Conservation (phyloP, 2,113 vertebrate genomes). For the Phodopus roborovskii region DNA sequence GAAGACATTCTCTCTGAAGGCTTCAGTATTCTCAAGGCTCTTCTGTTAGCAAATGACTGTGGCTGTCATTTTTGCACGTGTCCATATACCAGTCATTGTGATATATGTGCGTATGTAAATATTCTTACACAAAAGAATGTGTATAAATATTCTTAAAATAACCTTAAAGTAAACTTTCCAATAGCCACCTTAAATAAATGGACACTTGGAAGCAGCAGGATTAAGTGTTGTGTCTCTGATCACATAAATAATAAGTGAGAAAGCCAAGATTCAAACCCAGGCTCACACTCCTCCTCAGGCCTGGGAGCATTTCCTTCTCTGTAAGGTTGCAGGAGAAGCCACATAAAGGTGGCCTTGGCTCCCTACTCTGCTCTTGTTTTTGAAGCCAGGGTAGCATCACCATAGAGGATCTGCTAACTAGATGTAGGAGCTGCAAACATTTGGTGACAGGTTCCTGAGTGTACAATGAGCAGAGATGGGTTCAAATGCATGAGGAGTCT, state of each 20-base stretch:
- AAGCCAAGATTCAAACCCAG: neutral
- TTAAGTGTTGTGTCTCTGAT: neutral
- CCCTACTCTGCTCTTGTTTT: neutral
- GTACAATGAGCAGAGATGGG: neutral
- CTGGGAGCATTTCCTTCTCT: neutral
- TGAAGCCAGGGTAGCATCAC: too few relatives aligned
- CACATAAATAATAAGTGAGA: neutral
- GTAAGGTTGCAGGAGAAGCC: neutral
- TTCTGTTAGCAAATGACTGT: neutral
- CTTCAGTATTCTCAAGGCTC: neutral
- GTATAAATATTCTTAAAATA: conserved; percentile 8
- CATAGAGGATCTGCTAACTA: neutral
- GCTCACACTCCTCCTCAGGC: neutral
- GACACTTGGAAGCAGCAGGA: neutral
- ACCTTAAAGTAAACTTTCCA: neutral
- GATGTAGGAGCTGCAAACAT: too few relatives aligned
- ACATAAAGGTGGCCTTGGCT: too few relatives aligned
- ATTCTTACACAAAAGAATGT: neutral
- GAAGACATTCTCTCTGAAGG: neutral
- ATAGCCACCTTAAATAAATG: conserved; percentile 21
- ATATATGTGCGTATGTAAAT: neutral
- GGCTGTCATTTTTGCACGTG: neutral
- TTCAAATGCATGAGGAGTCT: too few relatives aligned
- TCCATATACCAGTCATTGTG: neutral
- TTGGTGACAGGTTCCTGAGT: neutral